Percentiles rank a stretch among this genome's conserved stretches.
Evolutionary conservation across 2,797 vertebrate species (phyloP).

Genomic region (Fistularia tabacaria): DNA sequence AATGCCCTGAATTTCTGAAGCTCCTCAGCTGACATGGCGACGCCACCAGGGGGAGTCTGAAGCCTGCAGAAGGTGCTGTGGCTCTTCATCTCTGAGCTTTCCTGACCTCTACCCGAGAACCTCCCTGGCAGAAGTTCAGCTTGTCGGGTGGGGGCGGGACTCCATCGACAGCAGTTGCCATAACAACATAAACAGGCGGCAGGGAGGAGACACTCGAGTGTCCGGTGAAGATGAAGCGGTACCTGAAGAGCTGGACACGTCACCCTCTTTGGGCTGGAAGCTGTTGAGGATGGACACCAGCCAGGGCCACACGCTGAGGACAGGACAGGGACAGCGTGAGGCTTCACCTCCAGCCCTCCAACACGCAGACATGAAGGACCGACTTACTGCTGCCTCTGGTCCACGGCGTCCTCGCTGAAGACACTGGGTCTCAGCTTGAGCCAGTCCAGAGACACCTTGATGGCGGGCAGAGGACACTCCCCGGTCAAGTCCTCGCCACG

Average conservation of each 20-base stretch:
- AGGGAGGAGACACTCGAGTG: too few species aligned
- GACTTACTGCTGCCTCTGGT: conserved; percentile 90
- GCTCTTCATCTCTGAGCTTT: too few species aligned
- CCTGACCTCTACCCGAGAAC: too few species aligned
- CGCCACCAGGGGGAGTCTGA: too few species aligned
- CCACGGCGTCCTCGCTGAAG: conserved; percentile 86
- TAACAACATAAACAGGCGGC: too few species aligned
- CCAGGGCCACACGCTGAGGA: conserved; percentile 93
- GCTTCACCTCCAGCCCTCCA: not conserved
- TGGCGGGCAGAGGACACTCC: conserved; percentile 92
- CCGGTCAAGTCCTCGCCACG: conserved; percentile 82
- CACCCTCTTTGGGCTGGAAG: conserved; percentile 91
- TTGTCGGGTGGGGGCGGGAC: too few species aligned
- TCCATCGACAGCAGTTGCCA: too few species aligned
- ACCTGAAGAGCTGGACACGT: conserved; percentile 85
- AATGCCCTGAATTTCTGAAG: too few species aligned
- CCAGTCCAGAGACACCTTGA: conserved; percentile 98
- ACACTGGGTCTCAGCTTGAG: conserved; percentile 86
- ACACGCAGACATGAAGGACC: not conserved
- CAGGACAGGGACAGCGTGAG: conserved; percentile 4
- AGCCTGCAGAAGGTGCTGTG: too few species aligned
- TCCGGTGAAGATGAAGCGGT: not conserved
- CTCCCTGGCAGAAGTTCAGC: too few species aligned
- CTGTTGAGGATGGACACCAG: conserved; percentile 94
- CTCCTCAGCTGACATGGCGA: too few species aligned